Evolutionary conservation across 2,113 vertebrate species (phyloP).

Genomic region (Strix uralensis): DNA sequence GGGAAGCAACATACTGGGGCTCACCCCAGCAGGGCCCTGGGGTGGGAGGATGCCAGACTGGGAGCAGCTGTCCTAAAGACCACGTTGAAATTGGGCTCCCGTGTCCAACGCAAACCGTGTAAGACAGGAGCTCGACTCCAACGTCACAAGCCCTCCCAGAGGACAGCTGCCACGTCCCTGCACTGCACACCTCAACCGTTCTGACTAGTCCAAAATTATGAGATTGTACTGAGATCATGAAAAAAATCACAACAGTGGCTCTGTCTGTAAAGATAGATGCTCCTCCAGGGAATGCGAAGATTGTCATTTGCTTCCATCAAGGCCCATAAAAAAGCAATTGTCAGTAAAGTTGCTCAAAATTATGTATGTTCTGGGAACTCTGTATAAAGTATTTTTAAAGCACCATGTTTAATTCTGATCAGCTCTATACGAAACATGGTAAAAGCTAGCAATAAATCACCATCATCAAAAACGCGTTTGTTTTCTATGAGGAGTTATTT

Average conservation of each 20-base stretch:
- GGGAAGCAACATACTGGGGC: not conserved
- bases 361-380: not conserved
- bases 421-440: not conserved
- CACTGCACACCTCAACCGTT: not conserved
- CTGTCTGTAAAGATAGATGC: not conserved
- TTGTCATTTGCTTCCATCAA: not conserved
- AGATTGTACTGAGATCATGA: not conserved
- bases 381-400: not conserved
- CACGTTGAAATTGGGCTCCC: rapidly evolving
- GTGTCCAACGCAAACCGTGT: rapidly evolving
- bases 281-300: not conserved
- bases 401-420: not conserved
- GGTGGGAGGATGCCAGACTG: not conserved
- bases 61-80: not conserved
- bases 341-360: slow-evolving; percentile 28
- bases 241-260: not conserved
- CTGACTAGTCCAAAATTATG: rapidly evolving
- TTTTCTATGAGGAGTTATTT: not conserved
- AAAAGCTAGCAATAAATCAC: not conserved
- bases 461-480: not conserved
- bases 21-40: not conserved
- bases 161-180: not conserved
- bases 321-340: slow-evolving; percentile 12
- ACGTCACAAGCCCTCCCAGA: rapidly evolving
- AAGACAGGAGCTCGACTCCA: not conserved